These are phyloP conservation scores for Alcedo quadribrachys DNA, from an alignment of 2,797 vertebrate species.

Conservation along the genomic window DNA sequence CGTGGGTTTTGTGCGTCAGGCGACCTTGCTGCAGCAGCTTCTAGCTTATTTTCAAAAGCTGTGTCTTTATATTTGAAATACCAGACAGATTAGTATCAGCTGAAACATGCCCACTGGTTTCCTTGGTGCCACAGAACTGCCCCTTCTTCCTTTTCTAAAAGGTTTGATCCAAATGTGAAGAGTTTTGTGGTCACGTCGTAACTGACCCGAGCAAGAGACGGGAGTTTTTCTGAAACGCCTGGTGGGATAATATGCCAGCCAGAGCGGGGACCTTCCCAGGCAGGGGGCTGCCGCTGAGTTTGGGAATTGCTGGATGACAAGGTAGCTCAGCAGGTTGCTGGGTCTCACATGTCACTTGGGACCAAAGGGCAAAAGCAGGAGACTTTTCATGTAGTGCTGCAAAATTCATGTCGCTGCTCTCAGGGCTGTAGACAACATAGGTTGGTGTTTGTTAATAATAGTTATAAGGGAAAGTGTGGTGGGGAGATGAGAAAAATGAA, in stretches of 20 bases:
- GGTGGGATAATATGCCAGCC: neutral
- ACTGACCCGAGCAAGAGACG: neutral
- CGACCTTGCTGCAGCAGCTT: neutral
- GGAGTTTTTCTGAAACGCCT: neutral
- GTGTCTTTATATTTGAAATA: neutral
- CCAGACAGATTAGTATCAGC: neutral
- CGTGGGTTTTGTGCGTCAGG: neutral
- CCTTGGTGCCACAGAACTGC: neutral
- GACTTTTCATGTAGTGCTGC: neutral
- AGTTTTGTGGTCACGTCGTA: neutral
- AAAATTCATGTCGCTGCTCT: neutral
- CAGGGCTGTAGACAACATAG: neutral
- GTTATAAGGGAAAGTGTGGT: neutral
- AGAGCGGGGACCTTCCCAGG: neutral
- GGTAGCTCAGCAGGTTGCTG: conserved; percentile 26
- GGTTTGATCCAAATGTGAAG: neutral
- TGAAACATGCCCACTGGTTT: neutral
- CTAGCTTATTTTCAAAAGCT: neutral
- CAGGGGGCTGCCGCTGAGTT: neutral
- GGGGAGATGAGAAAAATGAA: neutral
- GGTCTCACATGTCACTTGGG: neutral
- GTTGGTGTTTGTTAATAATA: neutral
- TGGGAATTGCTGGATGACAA: conserved; percentile 2
- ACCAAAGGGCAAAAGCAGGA: neutral
- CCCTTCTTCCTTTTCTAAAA: neutral